Percentiles rank a stretch among this genome's conserved stretches.
phyloP scores from a whole-genome alignment of 35 echinoderm and acorn worm genomes.

The Apostichopus japonicus region DNA sequence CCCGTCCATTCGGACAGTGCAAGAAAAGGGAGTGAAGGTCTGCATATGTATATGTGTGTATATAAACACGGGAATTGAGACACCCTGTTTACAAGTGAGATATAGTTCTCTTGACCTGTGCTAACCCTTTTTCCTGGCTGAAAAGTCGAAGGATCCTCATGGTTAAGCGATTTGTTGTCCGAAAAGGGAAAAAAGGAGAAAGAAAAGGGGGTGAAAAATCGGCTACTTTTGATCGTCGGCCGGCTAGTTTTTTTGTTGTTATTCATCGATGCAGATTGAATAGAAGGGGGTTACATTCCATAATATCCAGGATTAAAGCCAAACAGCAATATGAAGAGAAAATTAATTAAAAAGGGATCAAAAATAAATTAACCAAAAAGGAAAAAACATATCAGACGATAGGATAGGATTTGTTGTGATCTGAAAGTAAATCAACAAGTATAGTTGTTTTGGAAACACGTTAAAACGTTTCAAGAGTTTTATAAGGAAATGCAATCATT shows the following conservation, averaged over 20 bases:
- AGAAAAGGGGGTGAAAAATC: neutral
- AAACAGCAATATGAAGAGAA: neutral
- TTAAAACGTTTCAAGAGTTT: too few species aligned
- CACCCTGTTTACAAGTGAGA: constrained; percentile 23
- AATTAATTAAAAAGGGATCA: constrained; percentile 6
- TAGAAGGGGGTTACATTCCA: neutral
- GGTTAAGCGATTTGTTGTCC: neutral
- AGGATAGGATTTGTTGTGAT: neutral
- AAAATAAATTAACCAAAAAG: neutral
- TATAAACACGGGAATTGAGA: neutral
- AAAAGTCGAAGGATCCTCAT: neutral
- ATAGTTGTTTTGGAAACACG: neutral
- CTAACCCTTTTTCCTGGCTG: neutral
- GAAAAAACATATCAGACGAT: neutral
- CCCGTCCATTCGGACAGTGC: neutral
- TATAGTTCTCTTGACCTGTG: constrained; percentile 6
- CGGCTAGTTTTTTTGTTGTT: neutral
- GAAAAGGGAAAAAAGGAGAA: neutral
- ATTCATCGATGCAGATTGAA: constrained; percentile 2
- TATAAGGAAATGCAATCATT: too few species aligned
- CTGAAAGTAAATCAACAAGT: neutral
- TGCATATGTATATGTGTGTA: neutral
- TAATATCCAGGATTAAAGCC: neutral
- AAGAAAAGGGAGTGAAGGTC: neutral
- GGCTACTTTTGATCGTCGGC: neutral